Conservation (phyloP, 2,113 vertebrate genomes). For the Poeciliopsis turrubarensis region DNA sequence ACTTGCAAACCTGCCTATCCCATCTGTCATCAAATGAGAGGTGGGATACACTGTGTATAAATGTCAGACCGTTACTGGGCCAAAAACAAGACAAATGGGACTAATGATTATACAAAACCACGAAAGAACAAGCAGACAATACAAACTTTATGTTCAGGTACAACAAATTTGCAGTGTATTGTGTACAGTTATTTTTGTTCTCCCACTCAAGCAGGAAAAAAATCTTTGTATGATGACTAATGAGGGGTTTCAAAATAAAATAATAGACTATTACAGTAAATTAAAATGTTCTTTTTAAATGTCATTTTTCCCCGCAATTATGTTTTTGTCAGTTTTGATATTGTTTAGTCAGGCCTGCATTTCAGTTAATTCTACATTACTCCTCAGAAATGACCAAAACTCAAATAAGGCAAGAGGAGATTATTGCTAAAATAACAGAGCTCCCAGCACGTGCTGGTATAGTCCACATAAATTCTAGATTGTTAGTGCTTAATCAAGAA, state of each 20-base stretch:
- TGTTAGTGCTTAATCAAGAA: background rate
- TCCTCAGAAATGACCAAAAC: background rate
- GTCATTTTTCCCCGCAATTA: background rate
- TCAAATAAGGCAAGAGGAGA: background rate
- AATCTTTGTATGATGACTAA: background rate
- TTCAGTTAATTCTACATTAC: background rate
- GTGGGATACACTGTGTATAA: background rate
- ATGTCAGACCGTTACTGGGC: background rate
- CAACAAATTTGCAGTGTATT: background rate
- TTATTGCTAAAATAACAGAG: background rate
- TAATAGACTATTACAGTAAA: background rate
- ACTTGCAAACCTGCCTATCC: background rate
- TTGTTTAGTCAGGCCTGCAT: too few species aligned
- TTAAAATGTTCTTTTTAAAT: background rate
- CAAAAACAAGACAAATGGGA: background rate
- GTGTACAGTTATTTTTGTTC: background rate
- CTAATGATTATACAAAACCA: background rate
- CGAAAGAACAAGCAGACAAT: background rate
- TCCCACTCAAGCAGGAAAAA: background rate
- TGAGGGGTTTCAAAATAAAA: background rate
- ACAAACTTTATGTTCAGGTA: background rate
- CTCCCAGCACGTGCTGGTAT: background rate
- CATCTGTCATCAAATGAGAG: background rate
- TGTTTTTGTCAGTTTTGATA: background rate
- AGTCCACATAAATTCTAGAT: background rate